phyloP scores from a whole-genome alignment of 2,797 vertebrate genomes.

The Hypotaenidia philippensis region DNA sequence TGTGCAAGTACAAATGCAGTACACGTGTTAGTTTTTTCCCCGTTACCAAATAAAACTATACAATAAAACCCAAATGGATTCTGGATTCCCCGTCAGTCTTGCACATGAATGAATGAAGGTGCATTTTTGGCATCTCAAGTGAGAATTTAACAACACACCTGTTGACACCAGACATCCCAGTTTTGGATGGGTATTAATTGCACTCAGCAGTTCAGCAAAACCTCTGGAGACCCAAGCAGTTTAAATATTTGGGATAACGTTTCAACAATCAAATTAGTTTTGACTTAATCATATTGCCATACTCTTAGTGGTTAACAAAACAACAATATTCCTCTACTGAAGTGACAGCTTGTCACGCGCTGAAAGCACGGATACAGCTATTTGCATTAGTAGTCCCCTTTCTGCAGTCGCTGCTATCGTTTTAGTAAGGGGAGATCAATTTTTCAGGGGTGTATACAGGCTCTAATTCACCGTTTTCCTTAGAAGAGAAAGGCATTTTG shows the following conservation, averaged over 20 bases:
- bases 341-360: background rate
- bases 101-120: background rate
- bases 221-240: background rate
- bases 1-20: background rate
- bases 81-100: rapidly evolving
- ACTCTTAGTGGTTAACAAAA: background rate
- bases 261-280: background rate
- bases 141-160: background rate
- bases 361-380: background rate
- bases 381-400: background rate
- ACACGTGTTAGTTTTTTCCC: background rate
- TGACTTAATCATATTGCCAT: rapidly evolving
- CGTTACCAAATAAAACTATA: background rate
- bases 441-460: background rate
- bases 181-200: background rate
- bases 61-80: background rate
- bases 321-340: background rate
- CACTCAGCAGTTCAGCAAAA: background rate
- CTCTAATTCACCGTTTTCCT: background rate
- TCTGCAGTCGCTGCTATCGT: background rate
- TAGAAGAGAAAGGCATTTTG: background rate
- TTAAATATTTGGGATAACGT: background rate
- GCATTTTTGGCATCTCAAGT: background rate
- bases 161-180: rapidly evolving
- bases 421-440: background rate